Conservation (phyloP, 1,140 invertebrate genomes). For the Aphis gossypii region DNA sequence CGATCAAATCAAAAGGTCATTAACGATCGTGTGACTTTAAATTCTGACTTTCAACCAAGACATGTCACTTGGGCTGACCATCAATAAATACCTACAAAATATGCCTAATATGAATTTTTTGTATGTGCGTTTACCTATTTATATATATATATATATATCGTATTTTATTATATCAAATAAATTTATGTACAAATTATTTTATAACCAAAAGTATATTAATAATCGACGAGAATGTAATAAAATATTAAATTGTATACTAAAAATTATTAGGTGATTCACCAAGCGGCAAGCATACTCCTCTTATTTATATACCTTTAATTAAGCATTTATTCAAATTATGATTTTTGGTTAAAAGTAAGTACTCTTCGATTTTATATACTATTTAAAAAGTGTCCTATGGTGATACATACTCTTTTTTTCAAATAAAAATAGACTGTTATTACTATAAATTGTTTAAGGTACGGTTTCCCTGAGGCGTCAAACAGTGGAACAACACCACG, state of each 20-base stretch:
- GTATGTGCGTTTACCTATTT: background rate
- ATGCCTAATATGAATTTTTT: background rate
- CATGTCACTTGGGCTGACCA: conserved; percentile 66
- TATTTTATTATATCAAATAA: background rate
- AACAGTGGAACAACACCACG: no score
- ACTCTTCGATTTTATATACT: background rate
- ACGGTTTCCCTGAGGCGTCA: no score
- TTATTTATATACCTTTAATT: background rate
- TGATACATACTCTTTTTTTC: background rate
- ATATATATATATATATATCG: background rate
- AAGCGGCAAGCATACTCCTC: background rate
- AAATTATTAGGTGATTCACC: background rate
- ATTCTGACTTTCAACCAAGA: conserved; percentile 64
- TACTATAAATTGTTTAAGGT: background rate
- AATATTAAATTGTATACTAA: background rate
- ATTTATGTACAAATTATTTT: conserved; percentile 30
- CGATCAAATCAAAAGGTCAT: conserved; percentile 63
- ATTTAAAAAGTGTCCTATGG: background rate
- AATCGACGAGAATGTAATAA: background rate
- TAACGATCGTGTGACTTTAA: conserved; percentile 64
- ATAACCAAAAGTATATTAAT: background rate
- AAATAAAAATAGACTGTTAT: background rate
- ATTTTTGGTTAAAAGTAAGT: background rate
- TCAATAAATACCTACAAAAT: background rate
- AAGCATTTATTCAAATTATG: background rate